These are phyloP conservation scores for Eupithecia dodoneata DNA, from an alignment of 2,888 invertebrate genomes.

Conservation along the genomic window DNA sequence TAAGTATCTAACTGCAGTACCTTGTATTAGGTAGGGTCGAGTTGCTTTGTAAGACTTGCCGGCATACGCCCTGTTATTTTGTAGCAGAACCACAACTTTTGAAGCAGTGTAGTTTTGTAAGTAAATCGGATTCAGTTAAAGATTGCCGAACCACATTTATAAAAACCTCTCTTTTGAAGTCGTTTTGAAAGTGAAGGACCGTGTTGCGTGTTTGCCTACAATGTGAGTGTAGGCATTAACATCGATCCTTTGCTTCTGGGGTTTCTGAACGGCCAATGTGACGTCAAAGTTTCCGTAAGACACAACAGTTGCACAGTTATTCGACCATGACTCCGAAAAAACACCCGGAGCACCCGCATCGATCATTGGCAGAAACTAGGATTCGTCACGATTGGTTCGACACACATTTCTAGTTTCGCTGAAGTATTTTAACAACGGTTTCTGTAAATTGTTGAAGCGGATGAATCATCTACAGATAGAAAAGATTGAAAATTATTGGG, in stretches of 20 bases:
- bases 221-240: constrained; percentile 5
- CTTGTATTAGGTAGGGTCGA: not conserved
- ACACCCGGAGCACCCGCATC: constrained; percentile 46
- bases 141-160: not conserved
- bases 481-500: not conserved
- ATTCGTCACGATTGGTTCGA: constrained; percentile 31
- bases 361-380: constrained; percentile 48
- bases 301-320: constrained; percentile 47
- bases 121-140: not conserved
- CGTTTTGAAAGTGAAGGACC: not conserved
- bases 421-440: constrained; percentile 30
- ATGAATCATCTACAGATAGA: constrained; percentile 14
- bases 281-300: constrained; percentile 29
- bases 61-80: constrained; percentile 6
- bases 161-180: not conserved
- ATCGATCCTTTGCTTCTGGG: constrained; percentile 23
- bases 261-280: constrained; percentile 20
- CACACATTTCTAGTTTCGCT: constrained; percentile 8
- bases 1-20: not conserved
- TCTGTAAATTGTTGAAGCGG: constrained; percentile 32
- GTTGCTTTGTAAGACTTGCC: not conserved
- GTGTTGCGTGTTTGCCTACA: constrained; percentile 17
- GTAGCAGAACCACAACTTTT: not conserved
- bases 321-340: constrained; percentile 53
- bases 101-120: not conserved